Evolutionary conservation across 1,140 invertebrate species (phyloP).

Genomic region (Steinernema khuongi): DNA sequence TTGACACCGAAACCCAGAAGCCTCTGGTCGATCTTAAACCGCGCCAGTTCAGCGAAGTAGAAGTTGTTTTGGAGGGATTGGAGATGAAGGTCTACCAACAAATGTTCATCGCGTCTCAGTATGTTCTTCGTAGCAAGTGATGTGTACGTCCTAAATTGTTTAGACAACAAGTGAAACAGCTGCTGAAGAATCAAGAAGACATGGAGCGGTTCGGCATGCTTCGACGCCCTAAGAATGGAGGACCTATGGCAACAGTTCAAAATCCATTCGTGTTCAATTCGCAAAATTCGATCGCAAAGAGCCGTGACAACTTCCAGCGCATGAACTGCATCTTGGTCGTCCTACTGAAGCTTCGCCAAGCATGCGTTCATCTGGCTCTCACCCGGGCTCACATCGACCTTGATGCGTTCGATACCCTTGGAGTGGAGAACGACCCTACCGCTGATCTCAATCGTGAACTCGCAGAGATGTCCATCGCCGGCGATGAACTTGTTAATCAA

Average conservation of each 20-base stretch:
- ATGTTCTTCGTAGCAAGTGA: conserved; percentile 4
- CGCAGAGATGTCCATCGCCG: background rate
- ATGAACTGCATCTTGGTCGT: conserved; percentile 45
- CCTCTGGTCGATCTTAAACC: conserved; percentile 45
- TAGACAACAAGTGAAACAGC: conserved; percentile 40
- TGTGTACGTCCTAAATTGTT: conserved; percentile 21
- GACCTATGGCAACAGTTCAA: conserved; percentile 33
- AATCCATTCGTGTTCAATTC: conserved; percentile 23
- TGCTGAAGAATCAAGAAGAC: conserved; percentile 28
- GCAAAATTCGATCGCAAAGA: conserved; percentile 29
- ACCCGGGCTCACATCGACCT: conserved; percentile 44
- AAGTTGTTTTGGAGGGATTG: conserved; percentile 37
- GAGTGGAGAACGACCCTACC: conserved; percentile 18
- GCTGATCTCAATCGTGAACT: background rate
- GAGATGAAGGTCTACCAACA: conserved; percentile 41
- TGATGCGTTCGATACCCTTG: conserved; percentile 44
- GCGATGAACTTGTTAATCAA: conserved; percentile 10
- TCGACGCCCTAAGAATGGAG: conserved; percentile 26
- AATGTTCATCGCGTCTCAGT: conserved; percentile 50
- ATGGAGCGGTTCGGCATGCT: conserved; percentile 14
- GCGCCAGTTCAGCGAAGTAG: conserved; percentile 34
- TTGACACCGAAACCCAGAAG: conserved; percentile 38
- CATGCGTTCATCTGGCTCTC: conserved; percentile 46
- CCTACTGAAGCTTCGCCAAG: conserved; percentile 50
- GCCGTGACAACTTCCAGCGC: conserved; percentile 41